Percentiles rank a stretch among this genome's conserved stretches.
Conservation (phyloP, 2,797 vertebrate species). For the Alcedo quadribrachys region DNA sequence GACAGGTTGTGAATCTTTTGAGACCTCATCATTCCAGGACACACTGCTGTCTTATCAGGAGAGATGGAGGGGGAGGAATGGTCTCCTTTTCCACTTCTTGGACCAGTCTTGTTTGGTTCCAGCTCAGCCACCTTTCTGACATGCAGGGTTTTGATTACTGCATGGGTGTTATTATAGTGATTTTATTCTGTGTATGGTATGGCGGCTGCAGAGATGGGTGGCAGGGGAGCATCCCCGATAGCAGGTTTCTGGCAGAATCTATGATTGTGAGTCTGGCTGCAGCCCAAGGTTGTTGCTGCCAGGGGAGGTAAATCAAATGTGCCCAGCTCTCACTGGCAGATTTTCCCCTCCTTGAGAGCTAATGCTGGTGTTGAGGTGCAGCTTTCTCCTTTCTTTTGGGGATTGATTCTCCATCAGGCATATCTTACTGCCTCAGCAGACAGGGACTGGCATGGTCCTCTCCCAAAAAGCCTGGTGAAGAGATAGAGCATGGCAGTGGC, state of each 20-base stretch:
- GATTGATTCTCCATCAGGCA: not conserved
- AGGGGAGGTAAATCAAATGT: not conserved
- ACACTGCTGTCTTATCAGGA: not conserved
- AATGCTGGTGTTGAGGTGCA: accelerated
- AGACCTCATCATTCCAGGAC: not conserved
- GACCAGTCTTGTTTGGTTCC: not conserved
- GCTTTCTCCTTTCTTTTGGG: not conserved
- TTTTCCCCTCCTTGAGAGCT: accelerated
- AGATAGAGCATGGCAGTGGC: not conserved
- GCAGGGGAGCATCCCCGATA: not conserved
- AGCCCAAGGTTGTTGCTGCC: not conserved
- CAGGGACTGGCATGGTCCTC: not conserved
- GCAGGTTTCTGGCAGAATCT: not conserved
- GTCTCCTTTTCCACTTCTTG: not conserved
- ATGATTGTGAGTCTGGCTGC: not conserved
- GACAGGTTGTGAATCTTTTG: not conserved
- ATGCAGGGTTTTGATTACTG: not conserved
- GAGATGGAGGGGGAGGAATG: not conserved
- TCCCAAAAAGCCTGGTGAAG: not conserved
- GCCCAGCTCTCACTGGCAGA: not conserved
- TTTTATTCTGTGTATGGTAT: not conserved
- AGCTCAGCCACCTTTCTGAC: not conserved
- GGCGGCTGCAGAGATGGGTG: not conserved
- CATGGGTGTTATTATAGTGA: not conserved
- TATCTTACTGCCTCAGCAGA: not conserved